Conservation (phyloP, 2,113 vertebrate genomes). For the Azemiops feae region DNA sequence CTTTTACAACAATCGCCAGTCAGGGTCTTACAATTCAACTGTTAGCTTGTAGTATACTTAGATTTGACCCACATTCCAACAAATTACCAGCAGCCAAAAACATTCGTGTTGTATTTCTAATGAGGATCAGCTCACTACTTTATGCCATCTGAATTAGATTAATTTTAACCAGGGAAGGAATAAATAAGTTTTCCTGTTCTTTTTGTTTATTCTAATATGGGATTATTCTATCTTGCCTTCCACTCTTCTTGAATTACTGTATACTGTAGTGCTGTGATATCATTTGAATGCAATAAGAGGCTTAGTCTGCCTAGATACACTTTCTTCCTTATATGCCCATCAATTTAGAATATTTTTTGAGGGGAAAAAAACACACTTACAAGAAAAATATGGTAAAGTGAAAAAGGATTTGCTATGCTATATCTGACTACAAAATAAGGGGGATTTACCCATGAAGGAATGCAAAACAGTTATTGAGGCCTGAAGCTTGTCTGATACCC, state of each 20-base stretch:
- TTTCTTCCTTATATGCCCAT: not conserved
- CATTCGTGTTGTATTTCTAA: not conserved
- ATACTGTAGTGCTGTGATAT: not conserved
- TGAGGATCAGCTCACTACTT: not conserved
- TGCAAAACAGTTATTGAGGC: not conserved
- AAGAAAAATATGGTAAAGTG: not conserved
- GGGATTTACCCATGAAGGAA: not conserved
- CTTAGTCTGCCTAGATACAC: not conserved
- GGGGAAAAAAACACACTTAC: not conserved
- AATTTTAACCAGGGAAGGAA: not conserved
- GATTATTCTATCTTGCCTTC: not conserved
- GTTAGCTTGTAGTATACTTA: not conserved
- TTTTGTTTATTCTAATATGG: not conserved
- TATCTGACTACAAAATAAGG: not conserved
- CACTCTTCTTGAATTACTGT: not conserved
- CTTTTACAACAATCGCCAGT: not conserved
- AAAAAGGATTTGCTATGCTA: not conserved
- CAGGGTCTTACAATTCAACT: not conserved
- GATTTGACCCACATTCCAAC: not conserved
- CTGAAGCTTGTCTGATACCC: not conserved
- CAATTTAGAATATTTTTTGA: not conserved
- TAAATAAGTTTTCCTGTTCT: not conserved
- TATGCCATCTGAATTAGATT: not conserved
- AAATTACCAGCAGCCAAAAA: not conserved
- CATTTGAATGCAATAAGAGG: not conserved